Conservation (phyloP, 1,140 invertebrate genomes). For the Heliconius himera region DNA sequence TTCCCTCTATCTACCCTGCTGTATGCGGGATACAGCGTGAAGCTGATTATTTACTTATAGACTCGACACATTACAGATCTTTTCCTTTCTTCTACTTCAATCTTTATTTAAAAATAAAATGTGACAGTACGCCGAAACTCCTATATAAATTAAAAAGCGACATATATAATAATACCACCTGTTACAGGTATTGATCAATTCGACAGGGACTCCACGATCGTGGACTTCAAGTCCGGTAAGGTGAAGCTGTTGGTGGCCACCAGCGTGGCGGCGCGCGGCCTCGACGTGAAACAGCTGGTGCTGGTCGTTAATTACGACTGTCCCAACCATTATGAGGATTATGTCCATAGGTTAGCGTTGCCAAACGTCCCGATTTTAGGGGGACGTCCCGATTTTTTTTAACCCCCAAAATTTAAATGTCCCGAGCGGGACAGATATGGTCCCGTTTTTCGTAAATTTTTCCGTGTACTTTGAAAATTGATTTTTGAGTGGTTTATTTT, state of each 20-base stretch:
- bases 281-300: conserved; percentile 99
- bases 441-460: too few relatives aligned
- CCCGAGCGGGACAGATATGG: too few relatives aligned
- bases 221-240: conserved; percentile 98
- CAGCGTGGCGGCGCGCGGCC: conserved; percentile 97
- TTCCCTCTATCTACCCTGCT: too few relatives aligned
- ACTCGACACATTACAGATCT: too few relatives aligned
- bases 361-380: too few relatives aligned
- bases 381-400: too few relatives aligned
- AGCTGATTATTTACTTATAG: too few relatives aligned
- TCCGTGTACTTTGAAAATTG: too few relatives aligned
- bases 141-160: conserved; percentile 36
- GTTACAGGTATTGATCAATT: conserved; percentile 96
- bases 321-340: conserved; percentile 99
- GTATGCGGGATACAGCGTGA: too few relatives aligned
- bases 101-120: neutral
- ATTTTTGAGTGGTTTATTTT: too few relatives aligned
- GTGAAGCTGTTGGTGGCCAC: conserved; percentile 94
- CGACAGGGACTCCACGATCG: conserved; percentile 98
- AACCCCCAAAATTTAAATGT: too few relatives aligned
- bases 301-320: conserved; percentile 99
- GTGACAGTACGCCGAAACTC: conserved; percentile 24
- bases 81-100: too few relatives aligned
- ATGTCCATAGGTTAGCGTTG: conserved; percentile 90
- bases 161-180: conserved; percentile 70